Base-by-base conservation (phyloP, 2,888 invertebrate species). In the Apodemia duryi region DNA sequence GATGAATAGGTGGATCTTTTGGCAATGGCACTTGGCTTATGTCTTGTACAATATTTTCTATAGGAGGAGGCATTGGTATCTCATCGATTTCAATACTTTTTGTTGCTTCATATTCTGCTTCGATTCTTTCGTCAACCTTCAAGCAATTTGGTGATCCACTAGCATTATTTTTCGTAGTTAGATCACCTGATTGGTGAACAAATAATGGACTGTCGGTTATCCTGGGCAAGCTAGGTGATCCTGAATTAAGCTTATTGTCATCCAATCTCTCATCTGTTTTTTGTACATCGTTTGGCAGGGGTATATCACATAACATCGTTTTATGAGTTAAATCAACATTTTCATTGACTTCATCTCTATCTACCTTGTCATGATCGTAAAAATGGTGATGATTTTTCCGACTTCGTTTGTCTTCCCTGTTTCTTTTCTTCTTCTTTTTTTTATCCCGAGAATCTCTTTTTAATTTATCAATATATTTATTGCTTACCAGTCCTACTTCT, bases 381-480 rank as follows among this genome's bases (percentile, higher is more conserved):
- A 94, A 94, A 77, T 95, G 94, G 74, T 95, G 94, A 75, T 94
- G 94, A 69, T 94, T 93, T 77, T 93, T 94, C 51, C 95, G 94
- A 75, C 93, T 94, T 71, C 94, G 94, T 70, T 94, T 93, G 69
- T 96, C 96, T 75, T 97, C 97, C 80, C 95, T 96, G 65, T 94
- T 96, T 78, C 95, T 96, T 82, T 97, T 97, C 74, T 96, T 95
- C 82, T 97, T 97, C 86, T 97, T 97, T 84, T 96, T 96, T 84
- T 95, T 96, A 73, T 96, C 96, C 78, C 95, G 95, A 64, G 91
- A 90, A 71, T 95, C 94, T 71, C 83, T 93, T 91, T 74, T 92
- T 78, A 73, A 88, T 93, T 75, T 92, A 77, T 74, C 83, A 78
- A 67, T 69, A 28, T 71, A 71, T 57, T 76, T 75, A 57, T 74